Percentiles rank a stretch among this genome's conserved stretches.
Evolutionary conservation across 2,888 invertebrate species (phyloP).

Genomic region (Dendrolimus houi): DNA sequence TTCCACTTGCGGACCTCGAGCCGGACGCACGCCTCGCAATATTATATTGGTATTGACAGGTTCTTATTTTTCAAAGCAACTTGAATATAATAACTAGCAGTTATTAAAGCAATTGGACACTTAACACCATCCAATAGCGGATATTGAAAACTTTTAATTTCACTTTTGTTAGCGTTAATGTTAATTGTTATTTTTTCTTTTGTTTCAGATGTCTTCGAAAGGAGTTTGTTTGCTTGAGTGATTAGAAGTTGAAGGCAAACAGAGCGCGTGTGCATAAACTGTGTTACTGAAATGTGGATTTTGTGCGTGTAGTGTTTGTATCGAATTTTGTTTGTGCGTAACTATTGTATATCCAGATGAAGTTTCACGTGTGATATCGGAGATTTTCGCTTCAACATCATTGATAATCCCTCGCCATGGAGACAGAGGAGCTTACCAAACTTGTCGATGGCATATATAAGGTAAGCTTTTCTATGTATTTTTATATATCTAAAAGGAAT

Average conservation of each 20-base stretch:
- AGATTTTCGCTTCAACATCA: conserved; percentile 37
- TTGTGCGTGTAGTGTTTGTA: conserved; percentile 57
- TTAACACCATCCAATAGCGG: too few relatives aligned
- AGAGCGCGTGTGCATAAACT: conserved; percentile 21
- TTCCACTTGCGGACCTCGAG: conserved; percentile 47
- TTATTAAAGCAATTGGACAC: too few relatives aligned
- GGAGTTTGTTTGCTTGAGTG: conserved; percentile 53
- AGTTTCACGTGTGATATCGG: conserved; percentile 58
- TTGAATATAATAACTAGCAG: too few relatives aligned
- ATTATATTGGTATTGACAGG: conserved; percentile 1
- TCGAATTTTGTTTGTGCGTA: conserved; percentile 44
- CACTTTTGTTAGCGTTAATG: conserved; percentile 5
- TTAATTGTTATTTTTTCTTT: conserved; percentile 39
- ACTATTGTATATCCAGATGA: conserved; percentile 51
- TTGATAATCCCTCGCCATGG: conserved; percentile 75
- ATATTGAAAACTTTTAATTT: background rate
- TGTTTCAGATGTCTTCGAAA: conserved; percentile 69
- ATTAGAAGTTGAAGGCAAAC: conserved; percentile 36
- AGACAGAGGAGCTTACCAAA: conserved; percentile 93
- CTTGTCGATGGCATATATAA: conserved; percentile 94
- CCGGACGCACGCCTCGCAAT: conserved; percentile 52
- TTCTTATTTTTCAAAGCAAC: too few relatives aligned
- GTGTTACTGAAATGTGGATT: conserved; percentile 68
- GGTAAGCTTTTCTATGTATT: conserved; percentile 69
- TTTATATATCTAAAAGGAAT: background rate